Conservation (phyloP, 2,113 vertebrate genomes). For the Rhagologus leucostigma region DNA sequence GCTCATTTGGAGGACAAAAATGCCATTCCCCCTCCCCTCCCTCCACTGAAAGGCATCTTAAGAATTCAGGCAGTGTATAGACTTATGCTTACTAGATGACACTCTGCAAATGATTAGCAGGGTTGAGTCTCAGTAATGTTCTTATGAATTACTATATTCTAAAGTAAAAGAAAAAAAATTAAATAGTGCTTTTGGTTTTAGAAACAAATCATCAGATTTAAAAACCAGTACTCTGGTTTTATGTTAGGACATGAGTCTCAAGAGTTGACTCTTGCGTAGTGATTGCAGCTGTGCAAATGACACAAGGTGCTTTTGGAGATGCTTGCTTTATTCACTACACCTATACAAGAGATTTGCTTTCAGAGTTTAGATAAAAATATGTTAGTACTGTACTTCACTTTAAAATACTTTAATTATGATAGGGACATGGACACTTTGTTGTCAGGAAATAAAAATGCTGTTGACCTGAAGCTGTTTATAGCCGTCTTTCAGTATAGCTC, state of each 20-base stretch:
- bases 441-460: not conserved
- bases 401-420: not conserved
- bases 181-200: not conserved
- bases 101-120: not conserved
- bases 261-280: not conserved
- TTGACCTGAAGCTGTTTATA: not conserved
- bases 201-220: not conserved
- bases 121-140: not conserved
- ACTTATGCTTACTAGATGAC: not conserved
- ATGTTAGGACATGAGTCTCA: not conserved
- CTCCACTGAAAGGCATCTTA: not conserved
- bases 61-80: not conserved
- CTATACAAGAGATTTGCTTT: not conserved
- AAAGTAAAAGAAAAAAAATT: not conserved
- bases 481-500: not conserved
- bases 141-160: not conserved
- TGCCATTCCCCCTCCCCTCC: not conserved
- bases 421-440: not conserved
- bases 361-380: not conserved
- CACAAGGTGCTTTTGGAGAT: not conserved
- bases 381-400: not conserved
- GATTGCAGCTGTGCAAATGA: not conserved
- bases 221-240: not conserved
- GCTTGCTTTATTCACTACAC: not conserved
- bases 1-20: not conserved